Conservation (phyloP, 2,113 vertebrate genomes). For the Archocentrus centrarchus region DNA sequence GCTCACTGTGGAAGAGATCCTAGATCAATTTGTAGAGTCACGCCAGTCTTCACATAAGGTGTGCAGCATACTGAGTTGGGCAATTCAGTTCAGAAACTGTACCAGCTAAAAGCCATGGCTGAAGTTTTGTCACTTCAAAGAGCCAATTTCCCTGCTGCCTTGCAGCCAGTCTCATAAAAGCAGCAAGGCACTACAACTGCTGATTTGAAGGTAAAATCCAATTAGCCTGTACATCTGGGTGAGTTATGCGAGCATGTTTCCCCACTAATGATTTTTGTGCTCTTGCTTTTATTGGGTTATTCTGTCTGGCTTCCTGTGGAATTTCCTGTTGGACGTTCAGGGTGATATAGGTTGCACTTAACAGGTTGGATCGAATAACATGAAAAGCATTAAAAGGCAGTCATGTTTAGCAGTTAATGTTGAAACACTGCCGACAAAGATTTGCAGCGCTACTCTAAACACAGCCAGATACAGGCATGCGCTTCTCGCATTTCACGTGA, state of each 20-base stretch:
- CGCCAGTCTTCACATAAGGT: slow-evolving; percentile 48
- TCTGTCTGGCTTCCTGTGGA: slow-evolving; percentile 91
- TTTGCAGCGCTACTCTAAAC: slow-evolving; percentile 51
- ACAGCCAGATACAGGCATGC: background rate
- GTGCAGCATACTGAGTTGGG: slow-evolving; percentile 67
- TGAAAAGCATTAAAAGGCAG: slow-evolving; percentile 85
- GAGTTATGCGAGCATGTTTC: slow-evolving; percentile 91
- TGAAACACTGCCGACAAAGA: slow-evolving; percentile 63
- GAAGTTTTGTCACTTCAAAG: slow-evolving; percentile 85
- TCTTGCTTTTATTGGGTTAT: slow-evolving; percentile 95
- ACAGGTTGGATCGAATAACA: slow-evolving; percentile 92
- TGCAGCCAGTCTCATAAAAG: slow-evolving; percentile 90
- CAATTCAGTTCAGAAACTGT: slow-evolving; percentile 57
- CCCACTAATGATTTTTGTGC: slow-evolving; percentile 92
- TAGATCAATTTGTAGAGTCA: slow-evolving; percentile 29
- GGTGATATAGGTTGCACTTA: slow-evolving; percentile 89
- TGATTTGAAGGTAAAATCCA: slow-evolving; percentile 94
- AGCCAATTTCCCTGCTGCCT: slow-evolving; percentile 83
- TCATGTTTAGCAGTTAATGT: slow-evolving; percentile 83
- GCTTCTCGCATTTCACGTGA: slow-evolving; percentile 9
- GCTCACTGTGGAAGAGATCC: slow-evolving; percentile 34
- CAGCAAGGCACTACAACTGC: slow-evolving; percentile 84
- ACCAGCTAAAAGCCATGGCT: slow-evolving; percentile 82
- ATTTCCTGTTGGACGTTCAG: slow-evolving; percentile 95
- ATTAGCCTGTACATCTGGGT: slow-evolving; percentile 95